Evolutionary conservation across 2,888 invertebrate genomes (phyloP).

Genomic region (Hyppa rectilinea): DNA sequence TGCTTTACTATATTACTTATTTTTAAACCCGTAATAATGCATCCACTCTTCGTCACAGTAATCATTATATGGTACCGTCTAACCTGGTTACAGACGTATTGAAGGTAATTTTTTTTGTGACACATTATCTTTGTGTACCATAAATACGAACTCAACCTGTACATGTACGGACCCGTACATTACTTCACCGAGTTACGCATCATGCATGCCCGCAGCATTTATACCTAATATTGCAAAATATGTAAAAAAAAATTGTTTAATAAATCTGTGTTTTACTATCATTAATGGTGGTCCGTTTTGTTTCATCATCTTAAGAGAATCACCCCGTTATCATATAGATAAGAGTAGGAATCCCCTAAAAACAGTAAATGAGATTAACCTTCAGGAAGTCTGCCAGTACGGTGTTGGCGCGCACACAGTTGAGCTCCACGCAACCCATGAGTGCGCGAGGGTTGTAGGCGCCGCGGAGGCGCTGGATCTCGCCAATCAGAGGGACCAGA

Average conservation of each 20-base stretch:
- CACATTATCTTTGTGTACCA: too few relatives aligned
- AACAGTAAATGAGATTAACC: conserved; percentile 11
- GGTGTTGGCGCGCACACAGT: conserved; percentile 93
- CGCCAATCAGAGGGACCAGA: conserved; percentile 93
- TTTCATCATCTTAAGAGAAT: neutral
- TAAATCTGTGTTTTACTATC: neutral
- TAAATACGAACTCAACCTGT: too few relatives aligned
- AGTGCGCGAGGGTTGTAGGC: conserved; percentile 81
- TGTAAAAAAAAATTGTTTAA: neutral
- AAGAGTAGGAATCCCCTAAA: neutral
- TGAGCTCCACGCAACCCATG: conserved; percentile 93
- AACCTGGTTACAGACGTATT: too few relatives aligned
- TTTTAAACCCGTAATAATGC: too few relatives aligned
- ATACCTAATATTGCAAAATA: too few relatives aligned
- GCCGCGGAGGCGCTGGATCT: conserved; percentile 91
- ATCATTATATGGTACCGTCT: too few relatives aligned
- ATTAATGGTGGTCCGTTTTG: neutral
- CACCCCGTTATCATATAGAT: neutral
- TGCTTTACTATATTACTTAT: too few relatives aligned
- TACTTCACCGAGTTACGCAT: too few relatives aligned
- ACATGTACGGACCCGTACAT: too few relatives aligned
- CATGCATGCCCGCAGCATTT: neutral
- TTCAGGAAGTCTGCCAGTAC: conserved; percentile 92
- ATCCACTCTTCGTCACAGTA: too few relatives aligned
- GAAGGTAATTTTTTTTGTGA: too few relatives aligned